These are phyloP conservation scores for Hydrolagus colliei DNA, from an alignment of 2,797 vertebrate genomes.

Conservation along the genomic window DNA sequence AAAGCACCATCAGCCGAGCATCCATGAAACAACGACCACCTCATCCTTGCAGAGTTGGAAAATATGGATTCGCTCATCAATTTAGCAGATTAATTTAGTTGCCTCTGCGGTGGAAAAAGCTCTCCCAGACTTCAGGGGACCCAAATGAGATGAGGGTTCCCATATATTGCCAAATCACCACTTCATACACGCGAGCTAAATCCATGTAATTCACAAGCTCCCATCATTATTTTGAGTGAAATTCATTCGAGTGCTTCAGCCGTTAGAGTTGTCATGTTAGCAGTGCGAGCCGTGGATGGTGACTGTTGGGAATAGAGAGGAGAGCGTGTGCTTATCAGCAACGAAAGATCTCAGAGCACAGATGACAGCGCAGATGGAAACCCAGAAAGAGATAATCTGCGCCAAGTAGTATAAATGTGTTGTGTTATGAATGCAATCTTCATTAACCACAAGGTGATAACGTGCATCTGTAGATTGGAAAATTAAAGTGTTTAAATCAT, in stretches of 20 bases:
- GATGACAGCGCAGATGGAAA: neutral
- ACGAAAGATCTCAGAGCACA: neutral
- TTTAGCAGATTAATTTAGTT: too few species aligned
- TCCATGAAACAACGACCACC: too few species aligned
- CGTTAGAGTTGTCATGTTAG: neutral
- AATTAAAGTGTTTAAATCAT: constrained; percentile 6
- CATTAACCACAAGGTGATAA: constrained; percentile 15
- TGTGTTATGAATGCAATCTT: neutral
- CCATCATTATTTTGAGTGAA: neutral
- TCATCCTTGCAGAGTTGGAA: too few species aligned
- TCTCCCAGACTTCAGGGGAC: too few species aligned
- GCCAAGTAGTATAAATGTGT: neutral
- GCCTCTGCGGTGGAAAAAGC: too few species aligned
- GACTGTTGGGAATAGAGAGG: neutral
- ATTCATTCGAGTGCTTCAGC: neutral
- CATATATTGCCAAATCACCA: neutral
- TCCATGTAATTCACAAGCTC: neutral
- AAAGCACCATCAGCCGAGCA: too few species aligned
- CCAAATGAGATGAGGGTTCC: too few species aligned
- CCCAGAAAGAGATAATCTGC: neutral
- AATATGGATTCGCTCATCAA: too few species aligned
- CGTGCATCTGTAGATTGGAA: neutral
- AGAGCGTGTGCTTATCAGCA: too few species aligned
- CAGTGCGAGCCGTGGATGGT: neutral
- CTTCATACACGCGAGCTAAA: neutral